Evolutionary conservation across 2,797 vertebrate species (phyloP).

Genomic region (Gallirallus australis): DNA sequence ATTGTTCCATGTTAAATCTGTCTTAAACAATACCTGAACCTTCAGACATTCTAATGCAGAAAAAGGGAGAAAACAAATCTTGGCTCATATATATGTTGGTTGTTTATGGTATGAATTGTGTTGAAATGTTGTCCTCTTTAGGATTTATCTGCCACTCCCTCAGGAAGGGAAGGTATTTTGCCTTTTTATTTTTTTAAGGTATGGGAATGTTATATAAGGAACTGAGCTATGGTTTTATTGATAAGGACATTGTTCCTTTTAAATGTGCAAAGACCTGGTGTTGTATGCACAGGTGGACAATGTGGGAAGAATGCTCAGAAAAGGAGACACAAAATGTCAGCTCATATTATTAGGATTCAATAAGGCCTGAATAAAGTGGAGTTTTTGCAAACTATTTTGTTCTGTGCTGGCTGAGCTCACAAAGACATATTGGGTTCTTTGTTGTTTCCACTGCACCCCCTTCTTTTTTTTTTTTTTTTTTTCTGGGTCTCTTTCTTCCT

Average conservation of each 20-base stretch:
- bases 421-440: not conserved
- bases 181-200: not conserved
- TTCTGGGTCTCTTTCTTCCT: not conserved
- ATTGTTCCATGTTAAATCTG: not conserved
- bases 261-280: not conserved
- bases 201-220: not conserved
- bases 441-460: not conserved
- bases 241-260: not conserved
- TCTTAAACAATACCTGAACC: not conserved
- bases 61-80: not conserved
- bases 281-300: not conserved
- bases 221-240: not conserved
- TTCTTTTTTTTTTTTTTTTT: not conserved
- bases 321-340: not conserved
- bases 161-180: not conserved
- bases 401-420: not conserved
- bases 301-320: not conserved
- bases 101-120: not conserved
- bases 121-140: not conserved
- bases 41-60: not conserved
- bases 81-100: not conserved
- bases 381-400: not conserved
- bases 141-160: not conserved
- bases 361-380: not conserved
- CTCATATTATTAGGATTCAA: not conserved